Base-by-base conservation (phyloP, 2,888 invertebrate genomes). In the Melinaea marsaeus region DNA sequence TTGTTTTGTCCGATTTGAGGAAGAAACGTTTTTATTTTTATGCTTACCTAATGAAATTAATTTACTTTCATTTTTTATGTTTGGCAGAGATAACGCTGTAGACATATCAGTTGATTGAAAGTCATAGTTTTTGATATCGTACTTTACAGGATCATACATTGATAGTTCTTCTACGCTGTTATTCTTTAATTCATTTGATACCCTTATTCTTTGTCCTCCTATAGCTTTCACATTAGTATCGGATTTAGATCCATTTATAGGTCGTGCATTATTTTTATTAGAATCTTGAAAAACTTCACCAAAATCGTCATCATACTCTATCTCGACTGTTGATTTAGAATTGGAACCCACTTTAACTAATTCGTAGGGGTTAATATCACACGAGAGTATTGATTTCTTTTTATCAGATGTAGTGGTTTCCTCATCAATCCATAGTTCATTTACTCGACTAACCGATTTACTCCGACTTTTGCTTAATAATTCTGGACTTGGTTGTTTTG, bases 361-460 rank as follows among this genome's bases (percentile, higher is more conserved):
- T 71, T 95, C 95, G 79, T 96, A 96, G 3, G 96, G 96, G 83
- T 96, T 96, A 51, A 96, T 95, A 80, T 95, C 94, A 86, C 96
- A 96, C 74, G 95, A 95, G 54, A 96, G 86, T 70, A 96, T 96
- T 22, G 96, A 96, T 70, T 93, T 94, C 55, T 94, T 90, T 51
- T 83, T 77, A 37, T 87, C 86, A 69, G 73, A 80, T 57, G 74
- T 69, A 62, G 74, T 81, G 45, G 72, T 68, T 65, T 81, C 86
- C 73, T 91, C 88, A 69, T 88, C 87, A 64, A 88, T 82, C 84
- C 91, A 91, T 62, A 88, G 72, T 72, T 92, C 90, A 71, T 88
- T 90, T 0, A 88, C 87, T 60, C 91, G 84, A 71, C 87, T 88
- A 1, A 90, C 91, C 59, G 88, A 90, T 72, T 89, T 90, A 75